These are phyloP conservation scores for Eupeodes luniger DNA, from an alignment of 2,888 invertebrate species.

Conservation along the genomic window DNA sequence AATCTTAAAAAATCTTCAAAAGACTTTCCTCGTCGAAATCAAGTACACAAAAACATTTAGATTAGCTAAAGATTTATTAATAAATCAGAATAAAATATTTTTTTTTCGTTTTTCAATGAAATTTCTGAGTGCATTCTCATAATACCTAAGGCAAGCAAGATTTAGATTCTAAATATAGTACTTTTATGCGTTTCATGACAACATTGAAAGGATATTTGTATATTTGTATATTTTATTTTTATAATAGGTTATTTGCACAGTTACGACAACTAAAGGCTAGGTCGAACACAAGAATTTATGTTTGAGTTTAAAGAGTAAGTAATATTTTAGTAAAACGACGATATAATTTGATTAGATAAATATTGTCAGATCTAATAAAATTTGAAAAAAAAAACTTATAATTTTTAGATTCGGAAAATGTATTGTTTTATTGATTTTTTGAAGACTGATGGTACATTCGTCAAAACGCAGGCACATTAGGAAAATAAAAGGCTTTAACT, in stretches of 20 bases:
- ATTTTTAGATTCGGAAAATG: no score
- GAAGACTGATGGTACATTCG: no score
- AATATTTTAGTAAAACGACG: no score
- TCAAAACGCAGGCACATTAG: no score
- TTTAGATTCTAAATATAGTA: constrained; percentile 16
- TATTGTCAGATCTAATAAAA: no score
- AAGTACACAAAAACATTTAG: background rate
- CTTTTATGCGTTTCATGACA: background rate
- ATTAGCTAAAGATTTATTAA: constrained; percentile 2
- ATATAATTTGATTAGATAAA: no score
- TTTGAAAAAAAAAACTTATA: no score
- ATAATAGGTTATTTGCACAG: background rate
- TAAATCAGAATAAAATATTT: background rate
- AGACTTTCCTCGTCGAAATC: background rate
- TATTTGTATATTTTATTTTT: background rate
- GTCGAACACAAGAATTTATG: background rate
- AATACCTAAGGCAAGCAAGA: background rate
- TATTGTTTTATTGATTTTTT: no score
- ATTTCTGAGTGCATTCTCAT: constrained; percentile 19
- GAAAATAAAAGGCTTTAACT: no score
- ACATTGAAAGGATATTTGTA: background rate
- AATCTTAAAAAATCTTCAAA: background rate
- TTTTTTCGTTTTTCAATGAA: background rate
- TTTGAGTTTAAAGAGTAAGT: background rate
- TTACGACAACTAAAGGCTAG: background rate